These are phyloP conservation scores for Rhinoptilus africanus DNA, from an alignment of 2,113 vertebrate genomes.

Conservation along the genomic window DNA sequence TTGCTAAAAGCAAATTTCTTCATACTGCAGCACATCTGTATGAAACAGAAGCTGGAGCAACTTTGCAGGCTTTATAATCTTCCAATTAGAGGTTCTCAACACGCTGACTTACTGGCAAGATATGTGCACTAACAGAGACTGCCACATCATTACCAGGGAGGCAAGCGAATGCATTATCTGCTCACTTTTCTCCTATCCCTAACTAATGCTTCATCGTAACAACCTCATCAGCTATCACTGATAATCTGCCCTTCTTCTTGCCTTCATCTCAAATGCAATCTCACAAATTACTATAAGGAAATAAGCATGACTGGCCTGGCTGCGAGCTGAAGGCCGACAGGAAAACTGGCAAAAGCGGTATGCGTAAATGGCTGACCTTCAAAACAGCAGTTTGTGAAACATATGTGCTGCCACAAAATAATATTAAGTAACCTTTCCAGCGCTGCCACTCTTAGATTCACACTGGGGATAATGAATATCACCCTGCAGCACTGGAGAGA, in stretches of 20 bases:
- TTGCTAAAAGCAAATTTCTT: background rate
- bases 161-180: background rate
- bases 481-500: background rate
- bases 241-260: background rate
- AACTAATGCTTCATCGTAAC: background rate
- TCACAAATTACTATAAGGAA: background rate
- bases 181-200: background rate
- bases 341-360: background rate
- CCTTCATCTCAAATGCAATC: background rate
- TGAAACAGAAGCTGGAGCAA: background rate
- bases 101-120: fast-evolving
- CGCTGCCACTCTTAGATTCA: background rate
- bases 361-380: background rate
- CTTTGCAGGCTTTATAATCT: background rate
- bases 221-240: background rate
- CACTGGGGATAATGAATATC: background rate
- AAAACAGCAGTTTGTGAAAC: background rate
- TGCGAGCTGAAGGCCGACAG: background rate
- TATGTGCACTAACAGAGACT: background rate
- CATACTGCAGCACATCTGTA: background rate
- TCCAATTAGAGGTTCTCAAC: background rate
- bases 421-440: background rate
- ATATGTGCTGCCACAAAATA: background rate
- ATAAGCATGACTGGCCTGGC: background rate
- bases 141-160: background rate